Conservation (phyloP, 1,140 invertebrate species). For the Aethina tumida region DNA sequence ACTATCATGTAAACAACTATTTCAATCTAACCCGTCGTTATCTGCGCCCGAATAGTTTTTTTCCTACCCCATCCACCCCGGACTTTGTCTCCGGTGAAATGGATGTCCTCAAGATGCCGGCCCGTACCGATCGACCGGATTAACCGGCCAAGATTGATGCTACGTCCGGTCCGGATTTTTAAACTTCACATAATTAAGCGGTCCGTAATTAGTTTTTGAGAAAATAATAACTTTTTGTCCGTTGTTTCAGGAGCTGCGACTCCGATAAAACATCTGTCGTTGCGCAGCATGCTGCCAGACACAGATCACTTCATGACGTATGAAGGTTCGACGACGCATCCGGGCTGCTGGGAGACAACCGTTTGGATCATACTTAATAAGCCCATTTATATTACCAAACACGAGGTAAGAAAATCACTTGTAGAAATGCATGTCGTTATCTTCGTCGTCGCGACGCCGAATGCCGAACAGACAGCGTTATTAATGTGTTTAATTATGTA, state of each 20-base stretch:
- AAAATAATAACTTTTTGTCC: conserved; percentile 17
- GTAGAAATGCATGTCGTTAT: neutral
- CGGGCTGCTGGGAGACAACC: conserved; percentile 85
- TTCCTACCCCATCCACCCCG: no score
- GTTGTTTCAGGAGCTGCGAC: conserved; percentile 58
- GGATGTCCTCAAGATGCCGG: no score
- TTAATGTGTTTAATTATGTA: no score
- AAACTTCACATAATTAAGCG: neutral
- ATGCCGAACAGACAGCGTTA: no score
- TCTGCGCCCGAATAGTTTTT: no score
- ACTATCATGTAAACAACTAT: no score
- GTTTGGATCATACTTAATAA: conserved; percentile 95
- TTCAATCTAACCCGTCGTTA: no score
- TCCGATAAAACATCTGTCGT: conserved; percentile 71
- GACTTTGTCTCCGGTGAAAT: no score
- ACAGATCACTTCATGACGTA: conserved; percentile 94
- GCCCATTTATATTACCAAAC: conserved; percentile 89
- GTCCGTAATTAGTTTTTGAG: conserved; percentile 1
- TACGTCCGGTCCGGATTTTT: conserved; percentile 1
- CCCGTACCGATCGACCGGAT: no score
- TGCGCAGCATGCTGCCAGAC: conserved; percentile 73
- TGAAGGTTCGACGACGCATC: conserved; percentile 93
- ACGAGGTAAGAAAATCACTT: conserved; percentile 59
- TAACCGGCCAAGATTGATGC: no score
- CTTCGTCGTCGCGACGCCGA: no score